Conservation (phyloP, 1,140 invertebrate species). For the fruit fly (Drosophila melanogaster) region Release_6_plus_ISO1_MT NC_004354.4:18217501-18218000, state of each 20-base stretch:
- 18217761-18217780: not conserved
- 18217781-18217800: too few species aligned
- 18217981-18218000: not conserved
- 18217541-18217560: not conserved
- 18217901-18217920: not conserved
- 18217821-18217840: not conserved
- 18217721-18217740: not conserved
- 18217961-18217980: not conserved
- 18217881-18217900: too few species aligned
- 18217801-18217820: too few species aligned
- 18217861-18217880: not conserved
- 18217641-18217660: not conserved
- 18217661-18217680: not conserved
- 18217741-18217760: constrained; percentile 1
- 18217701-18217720: not conserved
- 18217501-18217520: constrained; percentile 11
- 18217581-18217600: not conserved
- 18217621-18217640: too few species aligned
- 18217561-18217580: not conserved
- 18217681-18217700: not conserved
- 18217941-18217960: not conserved
- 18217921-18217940: not conserved
- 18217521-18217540: constrained; percentile 29
- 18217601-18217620: not conserved
- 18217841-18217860: not conserved